Evolutionary conservation across 2,113 vertebrate genomes (phyloP).

Genomic region (Osmerus mordax): DNA sequence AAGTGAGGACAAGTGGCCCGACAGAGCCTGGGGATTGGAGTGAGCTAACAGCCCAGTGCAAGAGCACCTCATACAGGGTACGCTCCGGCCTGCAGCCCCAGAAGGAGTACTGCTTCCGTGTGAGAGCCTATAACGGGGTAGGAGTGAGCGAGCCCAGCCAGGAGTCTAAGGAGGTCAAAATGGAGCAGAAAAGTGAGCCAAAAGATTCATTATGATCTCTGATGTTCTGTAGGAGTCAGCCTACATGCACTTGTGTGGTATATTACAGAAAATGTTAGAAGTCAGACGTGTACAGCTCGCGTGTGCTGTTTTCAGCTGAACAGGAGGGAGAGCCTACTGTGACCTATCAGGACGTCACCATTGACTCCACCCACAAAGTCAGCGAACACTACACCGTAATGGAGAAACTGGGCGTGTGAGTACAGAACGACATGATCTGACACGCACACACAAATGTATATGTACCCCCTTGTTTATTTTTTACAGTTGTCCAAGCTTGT

Average conservation of each 20-base stretch:
- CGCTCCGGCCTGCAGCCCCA: constrained; percentile 56
- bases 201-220: background rate
- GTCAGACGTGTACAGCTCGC: background rate
- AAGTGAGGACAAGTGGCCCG: constrained; percentile 49
- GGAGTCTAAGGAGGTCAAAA: constrained; percentile 63
- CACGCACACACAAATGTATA: background rate
- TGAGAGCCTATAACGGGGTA: constrained; percentile 68
- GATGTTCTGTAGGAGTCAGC: background rate
- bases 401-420: constrained; percentile 86
- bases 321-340: constrained; percentile 49
- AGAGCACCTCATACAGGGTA: constrained; percentile 71
- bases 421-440: constrained; percentile 15
- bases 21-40: constrained; percentile 51
- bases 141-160: constrained; percentile 70
- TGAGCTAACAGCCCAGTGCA: constrained; percentile 59
- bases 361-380: constrained; percentile 72
- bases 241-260: background rate
- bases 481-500: too few relatives aligned
- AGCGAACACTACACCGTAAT: constrained; percentile 70
- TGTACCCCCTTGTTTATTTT: background rate
- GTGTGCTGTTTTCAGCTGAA: constrained; percentile 35
- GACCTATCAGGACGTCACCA: constrained; percentile 50
- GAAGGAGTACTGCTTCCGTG: constrained; percentile 68
- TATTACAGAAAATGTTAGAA: background rate
- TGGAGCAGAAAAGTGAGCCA: constrained; percentile 67